phyloP scores from a whole-genome alignment of 64 coral and sea anemone genomes.

The Orbicella faveolata region DNA sequence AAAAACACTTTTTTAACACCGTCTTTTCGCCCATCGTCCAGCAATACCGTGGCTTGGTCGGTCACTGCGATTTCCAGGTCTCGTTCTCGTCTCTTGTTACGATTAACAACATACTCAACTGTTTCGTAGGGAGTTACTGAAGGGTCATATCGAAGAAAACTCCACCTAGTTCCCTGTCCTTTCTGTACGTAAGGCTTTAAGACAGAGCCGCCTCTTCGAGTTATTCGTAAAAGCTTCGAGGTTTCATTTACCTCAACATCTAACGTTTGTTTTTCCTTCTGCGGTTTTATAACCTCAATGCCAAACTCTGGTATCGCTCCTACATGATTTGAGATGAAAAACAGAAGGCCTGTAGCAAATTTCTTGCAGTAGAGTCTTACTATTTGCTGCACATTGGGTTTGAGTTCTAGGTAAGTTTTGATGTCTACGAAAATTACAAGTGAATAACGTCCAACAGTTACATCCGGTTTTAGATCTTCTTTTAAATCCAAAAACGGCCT shows the following conservation, averaged over 20 bases:
- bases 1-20: slow-evolving; percentile 94
- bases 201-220: slow-evolving; percentile 62
- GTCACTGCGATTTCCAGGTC: neutral
- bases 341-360: slow-evolving; percentile 76
- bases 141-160: slow-evolving; percentile 63
- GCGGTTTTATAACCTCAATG: slow-evolving; percentile 62
- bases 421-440: slow-evolving; percentile 88
- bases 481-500: slow-evolving; percentile 69
- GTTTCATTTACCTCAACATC: slow-evolving; percentile 65
- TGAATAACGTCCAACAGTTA: slow-evolving; percentile 66
- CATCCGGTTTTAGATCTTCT: slow-evolving; percentile 50
- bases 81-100: slow-evolving; percentile 13
- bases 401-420: slow-evolving; percentile 84
- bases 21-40: slow-evolving; percentile 74
- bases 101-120: slow-evolving; percentile 71
- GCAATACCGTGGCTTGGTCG: slow-evolving; percentile 57
- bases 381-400: slow-evolving; percentile 66
- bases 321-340: slow-evolving; percentile 80
- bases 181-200: slow-evolving; percentile 60
- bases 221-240: slow-evolving; percentile 73
- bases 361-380: slow-evolving; percentile 87
- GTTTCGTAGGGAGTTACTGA: slow-evolving; percentile 69
- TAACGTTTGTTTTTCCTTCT: slow-evolving; percentile 66
- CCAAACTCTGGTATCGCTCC: slow-evolving; percentile 85
- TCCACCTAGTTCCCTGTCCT: slow-evolving; percentile 73